A percentile compares a stretch with the other conserved stretches of the same genome.
Evolutionary conservation across 2,797 vertebrate genomes (phyloP).

Genomic region (Xenopus petersii): DNA sequence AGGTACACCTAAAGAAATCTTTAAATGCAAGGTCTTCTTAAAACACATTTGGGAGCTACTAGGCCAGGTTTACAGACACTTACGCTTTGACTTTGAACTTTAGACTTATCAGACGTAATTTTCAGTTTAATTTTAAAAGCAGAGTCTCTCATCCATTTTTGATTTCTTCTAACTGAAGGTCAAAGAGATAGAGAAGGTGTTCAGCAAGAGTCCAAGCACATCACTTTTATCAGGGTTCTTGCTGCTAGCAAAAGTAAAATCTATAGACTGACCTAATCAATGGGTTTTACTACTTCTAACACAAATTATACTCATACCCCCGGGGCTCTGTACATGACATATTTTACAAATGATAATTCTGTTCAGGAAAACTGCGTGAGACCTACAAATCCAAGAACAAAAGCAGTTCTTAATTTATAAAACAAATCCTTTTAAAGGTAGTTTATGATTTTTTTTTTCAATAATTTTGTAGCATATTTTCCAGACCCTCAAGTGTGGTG

Average conservation of each 20-base stretch:
- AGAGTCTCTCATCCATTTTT: no score
- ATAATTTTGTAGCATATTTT: no score
- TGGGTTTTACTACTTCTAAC: conserved; percentile 1
- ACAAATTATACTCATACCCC: conserved; percentile 4
- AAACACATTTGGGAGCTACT: no score
- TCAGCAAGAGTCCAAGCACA: not conserved
- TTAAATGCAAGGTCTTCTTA: no score
- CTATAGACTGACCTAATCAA: conserved; percentile 5
- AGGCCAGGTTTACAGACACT: no score
- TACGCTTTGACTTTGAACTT: no score
- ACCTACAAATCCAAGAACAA: not conserved
- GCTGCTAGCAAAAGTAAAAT: not conserved
- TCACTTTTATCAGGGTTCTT: not conserved
- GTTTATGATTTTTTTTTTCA: no score
- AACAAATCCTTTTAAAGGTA: not conserved
- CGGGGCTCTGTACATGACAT: not conserved
- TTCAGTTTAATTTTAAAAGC: no score
- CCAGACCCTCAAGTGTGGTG: no score
- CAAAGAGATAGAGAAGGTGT: not conserved
- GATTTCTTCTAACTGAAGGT: not conserved
- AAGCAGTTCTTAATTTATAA: not conserved
- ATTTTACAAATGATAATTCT: not conserved
- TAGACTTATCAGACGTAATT: no score
- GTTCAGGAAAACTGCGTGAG: not conserved
- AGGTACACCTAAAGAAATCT: no score